Percentiles rank a stretch among this genome's conserved stretches.
These are phyloP conservation scores for Varecia variegata DNA, from an alignment of 2,797 vertebrate genomes.

Conservation along the genomic window DNA sequence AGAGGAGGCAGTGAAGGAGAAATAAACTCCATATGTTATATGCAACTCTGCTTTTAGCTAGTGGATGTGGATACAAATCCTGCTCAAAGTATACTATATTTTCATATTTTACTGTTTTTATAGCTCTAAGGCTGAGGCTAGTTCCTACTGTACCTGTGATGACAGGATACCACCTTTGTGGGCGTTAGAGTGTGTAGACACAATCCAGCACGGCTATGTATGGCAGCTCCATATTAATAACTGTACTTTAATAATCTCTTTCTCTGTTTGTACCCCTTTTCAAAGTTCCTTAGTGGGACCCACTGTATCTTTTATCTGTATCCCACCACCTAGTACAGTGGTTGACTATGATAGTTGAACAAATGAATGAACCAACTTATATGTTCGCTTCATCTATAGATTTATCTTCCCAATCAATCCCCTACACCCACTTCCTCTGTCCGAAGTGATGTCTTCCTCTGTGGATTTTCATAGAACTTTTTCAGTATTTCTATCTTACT, in stretches of 20 bases:
- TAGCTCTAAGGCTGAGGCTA: neutral
- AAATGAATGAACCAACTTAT: neutral
- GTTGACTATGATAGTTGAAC: neutral
- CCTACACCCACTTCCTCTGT: neutral
- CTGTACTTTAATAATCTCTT: neutral
- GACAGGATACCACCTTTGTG: neutral
- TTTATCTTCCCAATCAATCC: neutral
- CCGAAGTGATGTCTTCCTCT: slow-evolving; percentile 13
- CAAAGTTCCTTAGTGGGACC: neutral
- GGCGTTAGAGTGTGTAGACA: neutral
- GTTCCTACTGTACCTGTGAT: neutral
- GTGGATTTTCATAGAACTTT: slow-evolving; percentile 2
- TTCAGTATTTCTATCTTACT: slow-evolving; percentile 15
- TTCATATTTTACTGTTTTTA: neutral
- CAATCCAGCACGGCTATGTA: neutral
- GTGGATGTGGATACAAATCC: neutral
- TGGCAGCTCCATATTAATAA: neutral
- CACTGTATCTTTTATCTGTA: neutral
- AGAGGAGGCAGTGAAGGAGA: neutral
- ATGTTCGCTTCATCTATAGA: neutral
- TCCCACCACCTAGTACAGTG: neutral
- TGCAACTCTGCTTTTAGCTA: neutral
- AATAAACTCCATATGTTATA: neutral
- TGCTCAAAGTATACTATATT: neutral
- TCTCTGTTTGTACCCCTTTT: neutral